Base-by-base conservation (phyloP, 2,888 invertebrate species). In the Epinotia nisella region DNA sequence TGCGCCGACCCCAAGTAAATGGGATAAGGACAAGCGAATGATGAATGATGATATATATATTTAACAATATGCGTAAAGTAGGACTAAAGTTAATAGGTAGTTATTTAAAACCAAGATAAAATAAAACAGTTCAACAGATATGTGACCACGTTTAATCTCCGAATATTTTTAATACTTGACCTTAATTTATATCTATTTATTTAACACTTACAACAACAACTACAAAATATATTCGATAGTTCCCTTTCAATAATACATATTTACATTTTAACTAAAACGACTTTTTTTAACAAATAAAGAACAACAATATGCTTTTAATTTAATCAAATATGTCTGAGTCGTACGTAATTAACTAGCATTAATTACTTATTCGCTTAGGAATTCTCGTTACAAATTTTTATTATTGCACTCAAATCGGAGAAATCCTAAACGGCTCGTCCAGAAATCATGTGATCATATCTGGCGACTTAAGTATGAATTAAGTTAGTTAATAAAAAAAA, bases 131-230 rank as follows among this genome's bases (percentile, higher is more conserved):
- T 58, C 10, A 9, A 53, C 29, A 70, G 71, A 71, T 71, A 71
- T 71, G 71, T 71, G 71, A 71, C 71, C 71, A 66, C 59, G 45
- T 66, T 66, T 66, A 71, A 71, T 71, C 66, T 71, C 66, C 13
- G 5, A 17, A 17, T 53, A 24, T 17, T 21, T 61, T 64, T 19
- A 65, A 65, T 65, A 65, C 65, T 65, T 53, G 29, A 55, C 39
- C 41, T 24, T 24, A 24, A n/a, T n/a, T 53, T 53, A 65, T 24
- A 59, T 45, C 39, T 64, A 49, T 51, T 9, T 24, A 51, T 56
- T 35, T 64, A 70, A 70, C 70, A 70, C 61, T 70, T 70, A 59
- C 21, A 65, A 49, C 71, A 39, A 71, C 58, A 53, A 41, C 65
- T 53, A 71, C 45, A n/a, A 24, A 66, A 66, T 60, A 62, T 56